These are phyloP conservation scores for Dryocosmus kuriphilus DNA, from an alignment of 2,888 invertebrate genomes.

Conservation along the genomic window DNA sequence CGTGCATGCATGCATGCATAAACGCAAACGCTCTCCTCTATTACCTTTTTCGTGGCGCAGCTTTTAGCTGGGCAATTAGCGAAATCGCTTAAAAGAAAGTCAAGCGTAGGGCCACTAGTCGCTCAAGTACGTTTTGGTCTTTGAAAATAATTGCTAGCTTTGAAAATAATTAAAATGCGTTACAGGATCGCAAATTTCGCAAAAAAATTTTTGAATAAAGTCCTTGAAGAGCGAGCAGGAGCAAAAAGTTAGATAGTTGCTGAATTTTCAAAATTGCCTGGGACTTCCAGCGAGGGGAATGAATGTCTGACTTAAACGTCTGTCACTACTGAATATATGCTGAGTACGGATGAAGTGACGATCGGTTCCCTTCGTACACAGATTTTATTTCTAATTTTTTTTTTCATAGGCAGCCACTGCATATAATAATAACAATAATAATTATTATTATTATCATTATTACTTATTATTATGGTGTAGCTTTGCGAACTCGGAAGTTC, in stretches of 20 bases:
- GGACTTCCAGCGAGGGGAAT: neutral
- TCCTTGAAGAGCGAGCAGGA: neutral
- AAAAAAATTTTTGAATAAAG: neutral
- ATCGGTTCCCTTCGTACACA: neutral
- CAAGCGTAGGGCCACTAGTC: neutral
- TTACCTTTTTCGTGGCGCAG: conserved; percentile 11
- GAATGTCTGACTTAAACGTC: neutral
- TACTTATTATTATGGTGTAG: too few species aligned
- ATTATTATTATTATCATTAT: too few species aligned
- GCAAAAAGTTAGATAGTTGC: neutral
- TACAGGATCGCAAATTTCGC: neutral
- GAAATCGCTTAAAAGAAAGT: conserved; percentile 19
- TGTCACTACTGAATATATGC: neutral
- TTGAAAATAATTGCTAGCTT: neutral
- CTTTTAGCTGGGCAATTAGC: conserved; percentile 20
- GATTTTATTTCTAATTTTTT: too few species aligned
- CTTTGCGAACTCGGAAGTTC: too few species aligned
- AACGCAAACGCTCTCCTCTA: conserved; percentile 18
- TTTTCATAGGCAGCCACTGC: too few species aligned
- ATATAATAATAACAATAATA: too few species aligned
- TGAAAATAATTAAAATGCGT: conserved; percentile 9
- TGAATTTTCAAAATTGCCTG: conserved; percentile 7
- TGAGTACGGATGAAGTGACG: neutral
- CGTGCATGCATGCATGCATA: conserved; percentile 25
- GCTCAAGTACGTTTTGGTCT: neutral